These are phyloP conservation scores for Ochotona princeps DNA, from an alignment of 2,113 vertebrate genomes.

Conservation along the genomic window DNA sequence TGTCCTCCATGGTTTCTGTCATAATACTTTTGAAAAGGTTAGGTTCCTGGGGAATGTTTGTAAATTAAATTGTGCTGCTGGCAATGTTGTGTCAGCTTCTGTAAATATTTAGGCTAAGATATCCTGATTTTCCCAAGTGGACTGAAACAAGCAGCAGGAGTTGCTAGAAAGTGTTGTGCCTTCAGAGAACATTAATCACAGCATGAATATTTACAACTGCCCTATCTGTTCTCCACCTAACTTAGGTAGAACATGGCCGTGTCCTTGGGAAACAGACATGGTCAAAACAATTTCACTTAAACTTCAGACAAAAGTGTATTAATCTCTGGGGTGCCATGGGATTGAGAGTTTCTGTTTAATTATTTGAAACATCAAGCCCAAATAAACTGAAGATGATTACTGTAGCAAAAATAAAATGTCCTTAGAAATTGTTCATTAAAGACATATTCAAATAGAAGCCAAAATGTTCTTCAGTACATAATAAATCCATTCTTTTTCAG, in stretches of 20 bases:
- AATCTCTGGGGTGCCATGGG: accelerated
- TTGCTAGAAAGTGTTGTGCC: neutral
- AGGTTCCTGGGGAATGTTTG: neutral
- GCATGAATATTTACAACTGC: accelerated
- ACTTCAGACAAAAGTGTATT: neutral
- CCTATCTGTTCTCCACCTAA: neutral
- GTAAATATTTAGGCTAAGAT: neutral
- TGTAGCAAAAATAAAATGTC: neutral
- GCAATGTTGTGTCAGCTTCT: accelerated
- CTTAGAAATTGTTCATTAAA: neutral
- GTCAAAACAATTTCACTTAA: neutral
- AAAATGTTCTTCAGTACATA: neutral
- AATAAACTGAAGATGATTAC: neutral
- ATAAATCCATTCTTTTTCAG: conserved; percentile 6
- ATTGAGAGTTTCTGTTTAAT: too few relatives aligned
- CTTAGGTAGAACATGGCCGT: accelerated
- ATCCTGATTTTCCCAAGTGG: neutral
- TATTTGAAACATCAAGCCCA: neutral
- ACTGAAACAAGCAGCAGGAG: neutral
- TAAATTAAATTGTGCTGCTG: neutral
- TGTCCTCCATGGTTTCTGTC: accelerated
- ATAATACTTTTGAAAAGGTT: neutral
- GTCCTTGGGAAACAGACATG: neutral
- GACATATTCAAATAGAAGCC: neutral
- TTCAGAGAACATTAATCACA: neutral